Conservation (phyloP, 2,113 vertebrate species). For the Centropristis striata region DNA sequence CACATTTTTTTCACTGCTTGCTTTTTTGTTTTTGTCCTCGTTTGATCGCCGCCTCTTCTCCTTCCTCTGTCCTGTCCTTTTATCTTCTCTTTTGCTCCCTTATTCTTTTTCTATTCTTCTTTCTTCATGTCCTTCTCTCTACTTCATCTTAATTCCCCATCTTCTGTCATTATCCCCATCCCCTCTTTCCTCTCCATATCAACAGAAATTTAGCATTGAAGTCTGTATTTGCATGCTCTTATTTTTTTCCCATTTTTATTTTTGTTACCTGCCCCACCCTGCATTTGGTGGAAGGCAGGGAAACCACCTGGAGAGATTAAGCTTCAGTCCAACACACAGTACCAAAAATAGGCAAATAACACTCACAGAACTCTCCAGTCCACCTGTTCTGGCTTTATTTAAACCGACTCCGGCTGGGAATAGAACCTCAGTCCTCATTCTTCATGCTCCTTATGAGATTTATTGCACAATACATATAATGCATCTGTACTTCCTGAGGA, state of each 20-base stretch:
- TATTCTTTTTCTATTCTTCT: no score
- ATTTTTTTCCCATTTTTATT: not conserved
- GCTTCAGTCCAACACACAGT: not conserved
- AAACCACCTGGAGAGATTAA: conserved; percentile 45
- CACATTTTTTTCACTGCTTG: conserved; percentile 7
- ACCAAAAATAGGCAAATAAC: conserved; percentile 29
- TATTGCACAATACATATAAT: not conserved
- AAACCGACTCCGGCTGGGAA: not conserved
- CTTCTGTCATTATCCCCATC: not conserved
- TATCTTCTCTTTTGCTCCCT: not conserved
- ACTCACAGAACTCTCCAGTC: conserved; percentile 14
- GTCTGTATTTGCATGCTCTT: not conserved
- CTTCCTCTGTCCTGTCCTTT: not conserved
- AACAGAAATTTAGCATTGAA: conserved; percentile 9
- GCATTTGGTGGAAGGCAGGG: conserved; percentile 22
- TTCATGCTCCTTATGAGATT: not conserved
- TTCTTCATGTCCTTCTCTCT: not conserved
- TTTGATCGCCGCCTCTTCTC: not conserved
- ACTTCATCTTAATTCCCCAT: not conserved
- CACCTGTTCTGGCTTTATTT: conserved; percentile 23
- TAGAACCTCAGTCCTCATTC: not conserved
- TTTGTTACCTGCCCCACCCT: not conserved
- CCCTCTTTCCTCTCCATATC: not conserved
- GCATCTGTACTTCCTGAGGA: no score
- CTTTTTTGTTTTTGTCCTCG: not conserved